Base-by-base conservation (phyloP, 2,888 invertebrate genomes). In the Drosophila helvetica region DNA sequence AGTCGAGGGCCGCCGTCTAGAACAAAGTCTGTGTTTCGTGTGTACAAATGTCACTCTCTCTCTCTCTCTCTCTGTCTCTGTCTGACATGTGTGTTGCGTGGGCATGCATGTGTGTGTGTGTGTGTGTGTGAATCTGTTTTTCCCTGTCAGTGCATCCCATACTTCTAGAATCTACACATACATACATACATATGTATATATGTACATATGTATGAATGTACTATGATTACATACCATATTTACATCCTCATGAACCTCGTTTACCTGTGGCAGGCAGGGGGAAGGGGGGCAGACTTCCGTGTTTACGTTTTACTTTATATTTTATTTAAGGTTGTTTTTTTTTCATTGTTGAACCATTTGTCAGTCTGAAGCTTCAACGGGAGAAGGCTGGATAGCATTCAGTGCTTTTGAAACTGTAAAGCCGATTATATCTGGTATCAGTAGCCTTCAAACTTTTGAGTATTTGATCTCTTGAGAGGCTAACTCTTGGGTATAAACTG, bases 61-160 rank as follows among this genome's bases (percentile, higher is more conserved):
- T 25, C 18, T 52, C 25, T 27, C 19, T 19, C 17, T 64, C 60
- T 45, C 43, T 54, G 38, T 46, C 56, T 58, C 55, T n/a, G 43
- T 72, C 72, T 64, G 61, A 65, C 75, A 77, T 82, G 80, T 67
- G 71, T 68, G 71, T 68, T 56, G 52, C 54, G 33, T 60, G 66
- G 62, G 59, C 52, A 45, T 45, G 45, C 17, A 50, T 4, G 22
- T 22, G 22, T 43, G 42, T 56, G 48, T 60, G 53, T 4, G 22
- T 22, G 22, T 43, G 42, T 56, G 48, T 60, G 53, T 71, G 50
- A 12, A 68, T 68, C 53, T 72, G 6, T 47, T 55, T 12, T 54
- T 54, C 27, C 19, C 19, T 43, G 57, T 53, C 45, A 55, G 63
- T 64, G 75, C 55, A 77, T 66, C 59, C 61, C 47, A 10, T 10